phyloP scores from a whole-genome alignment of 2,113 vertebrate genomes.

The Erythrocercus mccallii region DNA sequence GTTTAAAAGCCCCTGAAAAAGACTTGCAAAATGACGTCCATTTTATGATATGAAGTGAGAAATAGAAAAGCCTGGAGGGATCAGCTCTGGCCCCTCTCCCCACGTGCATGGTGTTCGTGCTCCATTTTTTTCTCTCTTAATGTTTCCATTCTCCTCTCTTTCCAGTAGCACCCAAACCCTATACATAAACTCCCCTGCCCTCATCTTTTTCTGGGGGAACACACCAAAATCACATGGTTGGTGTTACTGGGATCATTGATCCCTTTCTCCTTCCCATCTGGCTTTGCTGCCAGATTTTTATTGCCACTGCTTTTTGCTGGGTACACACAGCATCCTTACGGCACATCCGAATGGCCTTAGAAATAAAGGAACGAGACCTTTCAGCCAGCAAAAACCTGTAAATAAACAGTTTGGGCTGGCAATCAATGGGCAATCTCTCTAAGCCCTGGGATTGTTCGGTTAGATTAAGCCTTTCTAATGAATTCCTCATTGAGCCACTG shows the following conservation, averaged over 20 bases:
- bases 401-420: slow-evolving; percentile 58
- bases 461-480: slow-evolving; percentile 74
- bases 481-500: slow-evolving; percentile 75
- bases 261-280: slow-evolving; percentile 18
- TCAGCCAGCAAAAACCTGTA: slow-evolving; percentile 63
- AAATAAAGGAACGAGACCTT: slow-evolving; percentile 59
- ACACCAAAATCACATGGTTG: neutral
- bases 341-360: neutral
- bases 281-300: slow-evolving; percentile 16
- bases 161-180: neutral
- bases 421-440: slow-evolving; percentile 70
- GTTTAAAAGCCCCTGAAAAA: neutral
- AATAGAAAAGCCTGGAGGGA: neutral
- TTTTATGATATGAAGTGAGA: neutral
- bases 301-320: neutral
- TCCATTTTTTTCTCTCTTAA: neutral
- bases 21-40: neutral
- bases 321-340: neutral
- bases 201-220: neutral
- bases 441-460: slow-evolving; percentile 66
- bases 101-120: neutral
- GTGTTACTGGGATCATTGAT: neutral
- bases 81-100: neutral
- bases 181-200: neutral
- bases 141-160: neutral